Percentiles rank a stretch among this genome's conserved stretches.
Conservation (phyloP, 2,888 invertebrate genomes). For the Ormyrus thymus region DNA sequence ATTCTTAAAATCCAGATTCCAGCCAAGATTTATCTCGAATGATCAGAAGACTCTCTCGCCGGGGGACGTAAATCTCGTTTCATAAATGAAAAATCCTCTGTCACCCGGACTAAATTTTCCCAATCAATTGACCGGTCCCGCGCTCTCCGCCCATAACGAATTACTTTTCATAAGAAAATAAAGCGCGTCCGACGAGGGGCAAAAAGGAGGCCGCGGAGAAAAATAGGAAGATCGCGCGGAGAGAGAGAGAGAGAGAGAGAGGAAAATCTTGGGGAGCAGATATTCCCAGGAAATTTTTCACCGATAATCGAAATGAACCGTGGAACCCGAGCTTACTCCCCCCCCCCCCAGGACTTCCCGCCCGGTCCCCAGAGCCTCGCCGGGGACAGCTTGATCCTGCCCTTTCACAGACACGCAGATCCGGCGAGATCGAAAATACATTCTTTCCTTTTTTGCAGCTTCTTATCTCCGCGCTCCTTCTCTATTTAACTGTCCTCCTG, state of each 20-base stretch:
- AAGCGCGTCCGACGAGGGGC: too few relatives aligned
- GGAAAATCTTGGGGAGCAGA: not conserved
- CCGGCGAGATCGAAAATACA: constrained; percentile 27
- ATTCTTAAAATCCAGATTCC: not conserved
- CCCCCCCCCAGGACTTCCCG: not conserved
- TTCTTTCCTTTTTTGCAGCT: not conserved
- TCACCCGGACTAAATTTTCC: constrained; percentile 20
- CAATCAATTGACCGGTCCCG: constrained; percentile 16
- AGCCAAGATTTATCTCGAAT: not conserved
- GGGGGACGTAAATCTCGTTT: not conserved
- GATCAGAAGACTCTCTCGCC: not conserved
- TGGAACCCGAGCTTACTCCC: not conserved
- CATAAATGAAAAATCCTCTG: constrained; percentile 21
- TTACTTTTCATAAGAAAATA: too few relatives aligned
- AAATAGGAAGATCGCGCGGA: constrained; percentile 10
- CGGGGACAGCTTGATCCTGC: constrained; percentile 35
- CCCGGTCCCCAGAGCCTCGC: constrained; percentile 11
- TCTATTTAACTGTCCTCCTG: not conserved
- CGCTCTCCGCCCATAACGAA: too few relatives aligned
- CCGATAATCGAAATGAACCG: constrained; percentile 17
- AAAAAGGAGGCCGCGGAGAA: not conserved
- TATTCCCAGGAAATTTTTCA: constrained; percentile 25
- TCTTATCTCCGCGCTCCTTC: too few relatives aligned
- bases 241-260: not conserved
- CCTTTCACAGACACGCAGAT: not conserved